Base-by-base conservation (phyloP, 1,140 invertebrate genomes). In the Drosophila arizonae region DNA sequence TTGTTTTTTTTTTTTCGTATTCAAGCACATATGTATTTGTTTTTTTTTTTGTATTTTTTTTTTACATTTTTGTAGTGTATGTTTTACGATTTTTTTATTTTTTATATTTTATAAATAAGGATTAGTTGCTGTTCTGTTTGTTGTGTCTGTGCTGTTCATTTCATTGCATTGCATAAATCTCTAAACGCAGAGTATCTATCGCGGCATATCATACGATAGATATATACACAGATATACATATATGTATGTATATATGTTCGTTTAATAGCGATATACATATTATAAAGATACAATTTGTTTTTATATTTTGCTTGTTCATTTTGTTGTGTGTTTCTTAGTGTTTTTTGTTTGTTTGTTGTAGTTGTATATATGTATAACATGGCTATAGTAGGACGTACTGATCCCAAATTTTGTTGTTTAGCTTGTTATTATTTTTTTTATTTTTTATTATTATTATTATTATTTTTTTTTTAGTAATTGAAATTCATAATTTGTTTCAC, bases 361-460 rank as follows among this genome's bases (percentile, higher is more conserved):
- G 54, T 48, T 76, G 65, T 73, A 41, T 73, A 61, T 87, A 84
- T 87, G 66, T 77, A 88, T 84, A 87, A 90, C 87, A 90, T 87
- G 87, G 87, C 87, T 90, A 90, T 87, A 87, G 81, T 88, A 87
- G 84, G 84, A 87, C 77, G 87, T 78, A 90, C 77, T 88, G 88
- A 90, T 90, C 87, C 87, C 87, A 84, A 90, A 86, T 39, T 79
- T 90, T 88, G 89, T 87, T 86, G 77, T 84, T 84, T 88, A 90
- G 75, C 79, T 89, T 89, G 55, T 81, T 82, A 70, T 54, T 46
- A 33, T 62, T 57, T 13, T 75, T 81, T 67, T 46, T 60, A 21
- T 68, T 51, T 48, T 48, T 26, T 64, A 66, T 54, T 60, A 15
- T 65, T 77, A 69, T 62, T 48, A n/a, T n/a, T n/a, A n/a, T n/a